Evolutionary conservation across 2,888 invertebrate genomes (phyloP), one percentile per base, ranked within the genome.

Genomic region (Eurytoma californica): DNA sequence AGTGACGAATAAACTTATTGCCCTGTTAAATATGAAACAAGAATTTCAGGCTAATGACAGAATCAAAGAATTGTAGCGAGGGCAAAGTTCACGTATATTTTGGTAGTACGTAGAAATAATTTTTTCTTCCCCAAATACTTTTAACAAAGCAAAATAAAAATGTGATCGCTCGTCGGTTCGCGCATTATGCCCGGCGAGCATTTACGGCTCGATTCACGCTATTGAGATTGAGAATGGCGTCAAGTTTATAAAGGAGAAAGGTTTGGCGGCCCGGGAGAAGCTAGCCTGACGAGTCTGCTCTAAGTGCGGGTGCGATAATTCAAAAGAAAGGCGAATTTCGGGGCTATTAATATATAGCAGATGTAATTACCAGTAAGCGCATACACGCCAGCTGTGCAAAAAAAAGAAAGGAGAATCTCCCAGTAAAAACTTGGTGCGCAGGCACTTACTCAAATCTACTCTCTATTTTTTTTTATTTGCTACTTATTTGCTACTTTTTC

Each of bases 261-360:
- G 57, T 68, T 68, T 68, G 55, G 13, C 18, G 18, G n/a, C 30
- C n/a, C 28, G 28, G 55, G 47, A 55, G 55, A 55, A 53, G 20
- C 28, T 14, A 14, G 58, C 16, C 55, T 12, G 7, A 24, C 20
- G 61, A 61, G 30, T 5, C 30, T 3, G 28, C 30, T 16, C 14
- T 12, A 18, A 82, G 83, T 77, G 79, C 80, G 77, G n/a, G 66
- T 47, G 68, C 24, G 55, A 13, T 51, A 51, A 2, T 51, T 16
- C n/a, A 61, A 51, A 63, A 72, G 77, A 83, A 83, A 83, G 82
- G 85, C 84, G 85, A 87, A 86, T 87, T 84, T 87, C 84, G 83
- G 85, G 83, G 85, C 87, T 86, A 88, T 88, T 88, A 87, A 87
- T 86, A 86, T 86, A 49, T 83, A 82, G 86, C 84, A 76, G 84